A percentile compares a stretch with the other conserved stretches of the same genome.
Conservation (phyloP, 2,797 vertebrate species). For the Pseudocheirus occidentalis region DNA sequence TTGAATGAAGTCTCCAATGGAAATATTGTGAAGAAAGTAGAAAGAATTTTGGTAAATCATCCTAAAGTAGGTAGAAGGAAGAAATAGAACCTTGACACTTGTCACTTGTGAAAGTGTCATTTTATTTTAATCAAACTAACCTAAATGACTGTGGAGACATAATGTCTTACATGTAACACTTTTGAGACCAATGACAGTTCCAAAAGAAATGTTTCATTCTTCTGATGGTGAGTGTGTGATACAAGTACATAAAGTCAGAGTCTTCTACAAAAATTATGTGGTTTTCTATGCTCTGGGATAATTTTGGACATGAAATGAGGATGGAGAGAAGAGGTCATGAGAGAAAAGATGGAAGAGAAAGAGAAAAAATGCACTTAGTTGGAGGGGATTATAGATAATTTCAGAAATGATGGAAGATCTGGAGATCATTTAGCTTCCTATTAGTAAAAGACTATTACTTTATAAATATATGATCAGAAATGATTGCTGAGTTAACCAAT, state of each 20-base stretch:
- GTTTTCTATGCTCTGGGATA: constrained; percentile 37
- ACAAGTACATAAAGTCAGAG: neutral
- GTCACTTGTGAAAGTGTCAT: neutral
- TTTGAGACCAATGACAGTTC: constrained; percentile 2
- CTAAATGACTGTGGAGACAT: neutral
- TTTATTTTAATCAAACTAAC: neutral
- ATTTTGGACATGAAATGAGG: neutral
- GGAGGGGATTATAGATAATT: constrained; percentile 45
- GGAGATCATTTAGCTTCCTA: constrained; percentile 37
- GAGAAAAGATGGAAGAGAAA: constrained; percentile 18
- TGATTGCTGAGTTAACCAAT: constrained; percentile 37
- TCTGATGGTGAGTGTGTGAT: constrained; percentile 10
- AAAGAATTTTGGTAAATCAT: neutral
- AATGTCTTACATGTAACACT: neutral
- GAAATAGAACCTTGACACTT: neutral
- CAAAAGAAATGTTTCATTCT: neutral
- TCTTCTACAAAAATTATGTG: neutral
- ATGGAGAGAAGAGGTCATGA: neutral
- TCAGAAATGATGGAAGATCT: constrained; percentile 6
- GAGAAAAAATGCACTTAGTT: neutral
- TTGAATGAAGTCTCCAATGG: neutral
- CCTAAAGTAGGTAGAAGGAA: neutral
- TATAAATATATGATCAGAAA: constrained; percentile 47
- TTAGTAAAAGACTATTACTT: neutral
- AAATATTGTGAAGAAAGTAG: neutral